Evolutionary conservation across 1,140 invertebrate genomes (phyloP).

Genomic region (Caenorhabditis elegans): DNA sequence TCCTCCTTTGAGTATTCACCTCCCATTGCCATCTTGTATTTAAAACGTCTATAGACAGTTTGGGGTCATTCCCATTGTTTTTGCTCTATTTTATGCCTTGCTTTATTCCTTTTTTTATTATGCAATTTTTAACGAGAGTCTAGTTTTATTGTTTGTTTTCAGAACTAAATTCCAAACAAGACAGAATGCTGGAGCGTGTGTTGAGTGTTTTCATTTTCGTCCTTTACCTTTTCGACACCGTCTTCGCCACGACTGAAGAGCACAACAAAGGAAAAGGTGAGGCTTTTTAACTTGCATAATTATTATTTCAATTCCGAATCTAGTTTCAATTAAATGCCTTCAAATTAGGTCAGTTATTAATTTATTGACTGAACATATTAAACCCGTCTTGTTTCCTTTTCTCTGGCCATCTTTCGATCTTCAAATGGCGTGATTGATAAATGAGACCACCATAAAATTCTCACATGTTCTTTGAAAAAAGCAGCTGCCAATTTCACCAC

Average conservation of each 20-base stretch:
- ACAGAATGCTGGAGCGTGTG: slow-evolving; percentile 35
- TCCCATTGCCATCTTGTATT: neutral
- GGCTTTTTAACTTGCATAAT: neutral
- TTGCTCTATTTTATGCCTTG: no score
- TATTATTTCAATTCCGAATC: neutral
- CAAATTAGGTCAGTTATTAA: neutral
- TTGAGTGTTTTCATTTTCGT: slow-evolving; percentile 37
- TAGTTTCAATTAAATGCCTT: neutral
- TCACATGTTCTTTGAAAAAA: no score
- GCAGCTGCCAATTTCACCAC: neutral
- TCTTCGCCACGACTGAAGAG: slow-evolving; percentile 20
- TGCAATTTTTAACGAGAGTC: neutral
- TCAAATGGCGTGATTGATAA: slow-evolving; percentile 9
- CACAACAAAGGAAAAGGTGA: slow-evolving; percentile 39
- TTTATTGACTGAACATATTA: slow-evolving; percentile 2
- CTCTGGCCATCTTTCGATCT: neutral
- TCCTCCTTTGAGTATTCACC: neutral
- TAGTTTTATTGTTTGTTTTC: neutral
- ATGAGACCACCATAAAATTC: neutral
- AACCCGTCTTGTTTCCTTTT: neutral
- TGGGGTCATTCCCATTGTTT: neutral
- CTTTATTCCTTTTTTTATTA: neutral
- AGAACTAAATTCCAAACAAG: neutral
- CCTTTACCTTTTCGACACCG: slow-evolving; percentile 34
- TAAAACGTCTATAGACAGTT: neutral